Evolutionary conservation across 2,888 invertebrate genomes (phyloP).

Genomic region (Bursaphelenchus okinawaensis): DNA sequence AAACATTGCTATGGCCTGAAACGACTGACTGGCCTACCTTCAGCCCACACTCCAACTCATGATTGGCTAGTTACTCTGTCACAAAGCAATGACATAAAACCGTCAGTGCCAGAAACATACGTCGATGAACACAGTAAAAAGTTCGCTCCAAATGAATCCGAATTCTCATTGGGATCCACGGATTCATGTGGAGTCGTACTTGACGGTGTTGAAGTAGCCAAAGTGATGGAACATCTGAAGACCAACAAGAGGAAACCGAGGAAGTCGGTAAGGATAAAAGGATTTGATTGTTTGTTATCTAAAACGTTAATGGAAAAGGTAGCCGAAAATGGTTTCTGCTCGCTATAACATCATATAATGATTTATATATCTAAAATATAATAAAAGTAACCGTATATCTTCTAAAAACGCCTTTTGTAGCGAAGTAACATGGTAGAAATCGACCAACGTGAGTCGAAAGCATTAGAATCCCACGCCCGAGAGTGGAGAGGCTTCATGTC

Average conservation of each 20-base stretch:
- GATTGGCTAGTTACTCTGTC: conserved; percentile 31
- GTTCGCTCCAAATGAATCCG: not conserved
- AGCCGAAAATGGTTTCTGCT: too few relatives aligned
- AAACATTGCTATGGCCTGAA: conserved; percentile 43
- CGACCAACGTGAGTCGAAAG: not conserved
- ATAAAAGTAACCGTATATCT: too few relatives aligned
- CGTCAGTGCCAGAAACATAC: not conserved
- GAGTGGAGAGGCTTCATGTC: conserved; percentile 30
- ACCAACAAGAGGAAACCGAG: not conserved
- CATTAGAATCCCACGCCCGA: not conserved
- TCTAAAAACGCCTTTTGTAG: too few relatives aligned
- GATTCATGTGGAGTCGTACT: not conserved
- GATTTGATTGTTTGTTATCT: not conserved
- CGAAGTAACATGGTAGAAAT: too few relatives aligned
- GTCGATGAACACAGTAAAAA: not conserved
- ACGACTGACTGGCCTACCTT: conserved; percentile 22
- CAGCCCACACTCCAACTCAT: conserved; percentile 30
- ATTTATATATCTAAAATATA: too few relatives aligned
- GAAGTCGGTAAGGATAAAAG: too few relatives aligned
- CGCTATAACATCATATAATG: too few relatives aligned
- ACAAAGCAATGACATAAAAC: not conserved
- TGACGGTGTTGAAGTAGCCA: not conserved
- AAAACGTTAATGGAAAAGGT: too few relatives aligned
- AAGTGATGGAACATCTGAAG: not conserved
- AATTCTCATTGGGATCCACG: not conserved